Evolutionary conservation across 2,797 vertebrate genomes (phyloP).

Genomic region (Oryzias dopingdopingensis): DNA sequence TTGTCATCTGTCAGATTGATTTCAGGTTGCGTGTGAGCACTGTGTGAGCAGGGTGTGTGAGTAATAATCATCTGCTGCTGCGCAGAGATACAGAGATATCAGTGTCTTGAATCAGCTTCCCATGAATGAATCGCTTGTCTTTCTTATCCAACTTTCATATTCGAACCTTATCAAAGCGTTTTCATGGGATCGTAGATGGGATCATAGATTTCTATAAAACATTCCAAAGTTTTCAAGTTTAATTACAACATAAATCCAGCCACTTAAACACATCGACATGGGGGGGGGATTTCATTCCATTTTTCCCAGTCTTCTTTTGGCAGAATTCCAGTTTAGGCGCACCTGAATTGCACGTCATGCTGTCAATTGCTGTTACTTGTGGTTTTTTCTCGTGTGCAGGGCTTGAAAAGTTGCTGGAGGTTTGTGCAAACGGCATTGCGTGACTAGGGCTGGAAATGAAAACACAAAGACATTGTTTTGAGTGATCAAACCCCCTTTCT

Average conservation of each 20-base stretch:
- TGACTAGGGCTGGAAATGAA: constrained; percentile 77
- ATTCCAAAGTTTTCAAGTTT: too few species aligned
- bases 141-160: constrained; percentile 76
- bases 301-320: constrained; percentile 64
- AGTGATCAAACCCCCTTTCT: constrained; percentile 80
- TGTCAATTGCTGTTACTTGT: constrained; percentile 79
- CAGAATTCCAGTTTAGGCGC: constrained; percentile 67
- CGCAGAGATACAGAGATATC: constrained; percentile 69
- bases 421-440: constrained; percentile 72
- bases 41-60: constrained; percentile 62
- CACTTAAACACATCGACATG: neutral
- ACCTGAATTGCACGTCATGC: constrained; percentile 80
- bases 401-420: constrained; percentile 67
- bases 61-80: constrained; percentile 75
- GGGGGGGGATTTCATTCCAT: constrained; percentile 53
- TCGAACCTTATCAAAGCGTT: constrained; percentile 76
- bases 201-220: too few species aligned
- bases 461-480: constrained; percentile 84
- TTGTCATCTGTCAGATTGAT: constrained; percentile 50
- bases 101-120: constrained; percentile 75
- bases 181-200: constrained; percentile 57
- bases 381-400: constrained; percentile 68
- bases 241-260: too few species aligned
- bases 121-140: constrained; percentile 80
- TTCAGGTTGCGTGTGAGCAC: constrained; percentile 74